Evolutionary conservation across 2,888 invertebrate genomes (phyloP), one percentile per base, ranked within the genome.

Genomic region (Euphydryas editha): DNA sequence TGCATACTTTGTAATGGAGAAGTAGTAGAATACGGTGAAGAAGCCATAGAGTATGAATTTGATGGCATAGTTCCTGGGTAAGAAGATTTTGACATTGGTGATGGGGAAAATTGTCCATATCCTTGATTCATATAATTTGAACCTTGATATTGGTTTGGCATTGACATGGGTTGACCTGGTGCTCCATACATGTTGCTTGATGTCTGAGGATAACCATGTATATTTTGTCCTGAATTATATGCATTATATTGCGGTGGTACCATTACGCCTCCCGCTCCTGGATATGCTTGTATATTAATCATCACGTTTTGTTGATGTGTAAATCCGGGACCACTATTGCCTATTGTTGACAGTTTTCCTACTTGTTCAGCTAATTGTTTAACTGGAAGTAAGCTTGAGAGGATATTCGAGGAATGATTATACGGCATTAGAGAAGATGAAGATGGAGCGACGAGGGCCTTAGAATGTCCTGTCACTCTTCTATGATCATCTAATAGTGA

Each of bases 241-340:
- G 84, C 57, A 55, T 86, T 90, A 75, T 93, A 93, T 21, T 90
- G 93, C 1, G 89, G 89, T 15, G 90, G 88, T 62, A 87, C 89
- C 84, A 93, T 90, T 46, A 87, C 86, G 15, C 93, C 93, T 36
- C 90, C 87, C 3, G 82, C 86, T 37, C 94, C 94, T 6, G 94
- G 94, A 75, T 94, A 94, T 57, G 94, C 94, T 77, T 95, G 94
- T 37, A 94, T 94, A 74, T 95, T 95, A 58, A 95, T 94, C 85
- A 94, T 91, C 2, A 95, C 94, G 77, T 94, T 94, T 77, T 95
- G 95, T 76, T 95, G 95, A 75, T 94, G 94, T 62, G 94, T 93
- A 57, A 90, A 93, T 1, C 87, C 87, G 21, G 87, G 72, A 0
- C 82, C 80, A 67, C 76, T 77, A 24, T 80, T 79, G 11, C 84